Evolutionary conservation across 2,797 vertebrate species (phyloP), one percentile per base, ranked within the genome.

Genomic region (Gallirallus australis): DNA sequence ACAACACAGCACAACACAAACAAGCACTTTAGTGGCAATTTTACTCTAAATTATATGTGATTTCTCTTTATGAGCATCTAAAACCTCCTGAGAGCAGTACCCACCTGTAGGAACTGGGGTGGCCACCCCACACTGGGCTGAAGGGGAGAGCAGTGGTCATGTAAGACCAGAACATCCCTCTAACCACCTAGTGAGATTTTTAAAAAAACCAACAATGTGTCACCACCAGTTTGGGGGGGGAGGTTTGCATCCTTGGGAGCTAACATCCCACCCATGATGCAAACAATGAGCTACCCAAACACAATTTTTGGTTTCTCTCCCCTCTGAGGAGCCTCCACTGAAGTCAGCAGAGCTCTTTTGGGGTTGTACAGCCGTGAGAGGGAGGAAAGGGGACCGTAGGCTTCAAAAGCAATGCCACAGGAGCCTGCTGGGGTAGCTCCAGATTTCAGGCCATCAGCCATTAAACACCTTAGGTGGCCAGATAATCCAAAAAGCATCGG

Each of bases 311-410:
- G 20, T 8, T 90, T 42, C 53, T 78, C 30, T 35, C 60, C 37
- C 28, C 10, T 54, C 57, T 11, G 17, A 47, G 18, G 24, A 60
- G n/a, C 18, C 18, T 39, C 24, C 42, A 30, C 11, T 54, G 66
- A 59, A 86, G 31, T 19, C 61, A 42, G 30, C 8, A 45, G 37
- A 70, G 40, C 8, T 75, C 39, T 3, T 1, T 23, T 20, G 28
- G 31, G 11, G 37, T 88, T 42, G 27, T 12, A 54, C 7, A 40
- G 57, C n/a, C 1, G 0, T 27, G 56, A 56, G 19, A 60, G 28
- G 45, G 27, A 73, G 4, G 17, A 8, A 20, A 0, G 0, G 2
- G 27, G 68, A 21, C 25, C 0, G 0, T 14, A 48, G n/a, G n/a
- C 50, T 89, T 85, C n/a, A 30, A 37, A 65, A 70, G 48, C 40